A percentile compares a stretch with the other conserved stretches of the same genome.
Conservation (phyloP, 2,888 invertebrate species). For the Diachrysia chrysitis region DNA sequence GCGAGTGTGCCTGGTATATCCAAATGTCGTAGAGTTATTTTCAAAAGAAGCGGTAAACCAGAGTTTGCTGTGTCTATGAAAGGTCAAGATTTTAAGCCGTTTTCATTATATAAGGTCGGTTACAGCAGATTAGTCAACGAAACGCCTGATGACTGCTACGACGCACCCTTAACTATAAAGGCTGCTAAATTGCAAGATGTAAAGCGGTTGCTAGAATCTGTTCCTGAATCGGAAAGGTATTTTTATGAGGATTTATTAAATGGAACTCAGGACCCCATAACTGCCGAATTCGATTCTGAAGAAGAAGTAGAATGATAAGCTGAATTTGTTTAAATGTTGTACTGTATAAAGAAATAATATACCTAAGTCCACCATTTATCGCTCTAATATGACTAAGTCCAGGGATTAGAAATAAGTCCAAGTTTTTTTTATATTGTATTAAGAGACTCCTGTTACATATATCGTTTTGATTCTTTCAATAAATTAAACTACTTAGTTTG, state of each 20-base stretch:
- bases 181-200: slow-evolving; percentile 25
- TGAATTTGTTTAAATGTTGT: slow-evolving; percentile 6
- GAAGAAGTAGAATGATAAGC: slow-evolving; percentile 14
- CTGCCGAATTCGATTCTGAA: slow-evolving; percentile 8
- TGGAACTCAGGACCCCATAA: slow-evolving; percentile 9
- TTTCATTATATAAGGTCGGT: slow-evolving; percentile 24
- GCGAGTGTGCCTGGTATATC: slow-evolving; percentile 7
- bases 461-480: slow-evolving; percentile 2
- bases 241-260: slow-evolving; percentile 30
- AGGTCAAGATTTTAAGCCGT: slow-evolving; percentile 20
- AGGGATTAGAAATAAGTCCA: slow-evolving; percentile 1
- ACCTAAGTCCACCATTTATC: slow-evolving; percentile 82
- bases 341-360: slow-evolving; percentile 14
- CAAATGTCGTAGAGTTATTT: not conserved
- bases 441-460: not conserved
- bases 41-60: slow-evolving; percentile 7
- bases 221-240: slow-evolving; percentile 25
- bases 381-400: not conserved
- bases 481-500: not conserved
- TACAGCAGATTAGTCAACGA: slow-evolving; percentile 21
- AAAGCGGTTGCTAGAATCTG: slow-evolving; percentile 20
- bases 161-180: slow-evolving; percentile 21
- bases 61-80: slow-evolving; percentile 17
- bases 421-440: not conserved
- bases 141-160: slow-evolving; percentile 20